These are phyloP conservation scores for Puntigrus tetrazona DNA, from an alignment of 2,113 vertebrate species.

Conservation along the genomic window DNA sequence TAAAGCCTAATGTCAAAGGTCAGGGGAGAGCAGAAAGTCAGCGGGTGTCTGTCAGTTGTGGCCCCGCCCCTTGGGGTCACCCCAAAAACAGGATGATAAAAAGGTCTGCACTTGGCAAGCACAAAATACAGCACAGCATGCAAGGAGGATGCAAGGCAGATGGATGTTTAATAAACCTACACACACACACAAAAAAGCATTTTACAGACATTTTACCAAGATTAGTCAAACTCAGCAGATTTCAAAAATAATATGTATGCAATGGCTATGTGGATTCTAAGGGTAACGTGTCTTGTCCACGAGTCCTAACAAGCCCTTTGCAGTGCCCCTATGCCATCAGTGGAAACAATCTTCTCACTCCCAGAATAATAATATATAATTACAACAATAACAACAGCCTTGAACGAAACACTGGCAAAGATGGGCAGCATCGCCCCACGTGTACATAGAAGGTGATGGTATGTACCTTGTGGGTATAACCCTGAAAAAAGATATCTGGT, in stretches of 20 bases:
- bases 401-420: slow-evolving; percentile 34
- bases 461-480: slow-evolving; percentile 8
- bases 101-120: slow-evolving; percentile 2
- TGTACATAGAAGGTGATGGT: background rate
- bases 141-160: background rate
- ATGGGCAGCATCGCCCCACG: slow-evolving; percentile 4
- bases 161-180: background rate
- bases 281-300: slow-evolving; percentile 61
- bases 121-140: background rate
- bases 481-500: slow-evolving; percentile 5
- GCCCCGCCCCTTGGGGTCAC: slow-evolving; percentile 62
- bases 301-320: slow-evolving; percentile 68
- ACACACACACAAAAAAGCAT: no score
- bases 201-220: background rate
- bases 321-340: slow-evolving; percentile 67
- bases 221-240: background rate
- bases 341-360: slow-evolving; percentile 65
- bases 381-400: slow-evolving; percentile 59
- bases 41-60: slow-evolving; percentile 67
- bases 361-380: slow-evolving; percentile 59
- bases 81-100: slow-evolving; percentile 5
- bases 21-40: slow-evolving; percentile 70
- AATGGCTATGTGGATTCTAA: slow-evolving; percentile 52
- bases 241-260: slow-evolving; percentile 8
- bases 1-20: slow-evolving; percentile 85